These are phyloP conservation scores for Pantherophis vulpinus DNA, from an alignment of 2,797 vertebrate species.

Conservation along the genomic window DNA sequence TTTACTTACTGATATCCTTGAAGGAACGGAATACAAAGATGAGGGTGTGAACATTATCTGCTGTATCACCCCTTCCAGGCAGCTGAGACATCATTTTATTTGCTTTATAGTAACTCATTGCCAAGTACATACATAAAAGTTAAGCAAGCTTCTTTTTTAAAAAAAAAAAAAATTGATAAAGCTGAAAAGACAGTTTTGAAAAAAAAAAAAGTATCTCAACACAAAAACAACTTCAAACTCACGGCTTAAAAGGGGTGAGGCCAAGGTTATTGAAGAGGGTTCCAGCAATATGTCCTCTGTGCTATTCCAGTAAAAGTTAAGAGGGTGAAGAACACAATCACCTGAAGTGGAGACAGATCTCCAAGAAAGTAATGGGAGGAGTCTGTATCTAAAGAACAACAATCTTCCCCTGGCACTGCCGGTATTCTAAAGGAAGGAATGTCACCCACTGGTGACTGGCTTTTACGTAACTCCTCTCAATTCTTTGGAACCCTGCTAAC, in stretches of 20 bases:
- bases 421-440: constrained; percentile 11
- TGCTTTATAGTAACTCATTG: constrained; percentile 75
- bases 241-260: constrained; percentile 65
- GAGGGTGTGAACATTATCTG: constrained; percentile 69
- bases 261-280: constrained; percentile 56
- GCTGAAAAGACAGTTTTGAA: constrained; percentile 74
- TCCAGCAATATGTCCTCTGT: constrained; percentile 52
- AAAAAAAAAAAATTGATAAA: constrained; percentile 58
- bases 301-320: constrained; percentile 39
- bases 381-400: neutral
- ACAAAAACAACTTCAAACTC: constrained; percentile 47
- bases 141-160: constrained; percentile 66
- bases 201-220: constrained; percentile 21
- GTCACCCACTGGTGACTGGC: constrained; percentile 16
- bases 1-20: constrained; percentile 66
- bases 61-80: constrained; percentile 60
- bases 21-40: constrained; percentile 63
- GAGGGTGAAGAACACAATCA: neutral
- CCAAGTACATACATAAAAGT: constrained; percentile 71
- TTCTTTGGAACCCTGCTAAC: neutral
- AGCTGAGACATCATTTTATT: constrained; percentile 71
- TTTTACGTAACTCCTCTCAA: constrained; percentile 3
- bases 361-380: neutral
- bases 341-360: neutral
- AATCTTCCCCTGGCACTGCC: constrained; percentile 1